These are phyloP conservation scores for Exephanes ischioxanthus DNA, from an alignment of 2,888 invertebrate genomes.

Conservation along the genomic window DNA sequence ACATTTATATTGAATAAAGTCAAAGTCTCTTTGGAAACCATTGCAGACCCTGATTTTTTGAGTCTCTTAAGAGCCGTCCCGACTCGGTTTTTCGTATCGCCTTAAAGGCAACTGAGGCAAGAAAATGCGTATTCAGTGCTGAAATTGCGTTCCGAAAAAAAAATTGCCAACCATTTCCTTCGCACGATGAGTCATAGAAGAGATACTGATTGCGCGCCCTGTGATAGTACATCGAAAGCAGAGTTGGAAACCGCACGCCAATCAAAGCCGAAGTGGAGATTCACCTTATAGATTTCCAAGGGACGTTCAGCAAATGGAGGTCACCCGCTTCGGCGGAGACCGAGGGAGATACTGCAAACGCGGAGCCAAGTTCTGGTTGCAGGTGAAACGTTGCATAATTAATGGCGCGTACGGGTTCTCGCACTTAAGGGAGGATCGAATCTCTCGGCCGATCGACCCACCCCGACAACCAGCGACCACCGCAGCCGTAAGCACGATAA, in stretches of 20 bases:
- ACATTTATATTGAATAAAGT: too few relatives aligned
- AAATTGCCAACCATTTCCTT: neutral
- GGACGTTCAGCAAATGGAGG: constrained; percentile 7
- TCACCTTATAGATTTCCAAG: constrained; percentile 19
- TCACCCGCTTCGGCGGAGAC: neutral
- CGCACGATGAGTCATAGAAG: neutral
- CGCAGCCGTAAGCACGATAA: constrained; percentile 37
- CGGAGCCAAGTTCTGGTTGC: constrained; percentile 28
- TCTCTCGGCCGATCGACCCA: constrained; percentile 43
- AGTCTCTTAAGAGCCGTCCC: neutral
- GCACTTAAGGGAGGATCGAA: constrained; percentile 58
- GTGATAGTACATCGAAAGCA: neutral
- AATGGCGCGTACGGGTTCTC: constrained; percentile 51
- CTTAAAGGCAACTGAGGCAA: constrained; percentile 8
- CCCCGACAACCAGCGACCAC: constrained; percentile 27
- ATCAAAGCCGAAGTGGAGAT: constrained; percentile 1
- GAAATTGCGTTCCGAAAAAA: neutral
- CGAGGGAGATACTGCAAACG: constrained; percentile 11
- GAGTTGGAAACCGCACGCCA: neutral
- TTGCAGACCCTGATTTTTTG: neutral
- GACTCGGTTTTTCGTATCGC: neutral
- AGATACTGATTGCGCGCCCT: constrained; percentile 10
- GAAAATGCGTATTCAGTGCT: neutral
- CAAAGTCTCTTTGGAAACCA: too few relatives aligned
- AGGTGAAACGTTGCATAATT: constrained; percentile 58